Base-by-base conservation (phyloP, 2,113 vertebrate species). In the Carassius carassius region DNA sequence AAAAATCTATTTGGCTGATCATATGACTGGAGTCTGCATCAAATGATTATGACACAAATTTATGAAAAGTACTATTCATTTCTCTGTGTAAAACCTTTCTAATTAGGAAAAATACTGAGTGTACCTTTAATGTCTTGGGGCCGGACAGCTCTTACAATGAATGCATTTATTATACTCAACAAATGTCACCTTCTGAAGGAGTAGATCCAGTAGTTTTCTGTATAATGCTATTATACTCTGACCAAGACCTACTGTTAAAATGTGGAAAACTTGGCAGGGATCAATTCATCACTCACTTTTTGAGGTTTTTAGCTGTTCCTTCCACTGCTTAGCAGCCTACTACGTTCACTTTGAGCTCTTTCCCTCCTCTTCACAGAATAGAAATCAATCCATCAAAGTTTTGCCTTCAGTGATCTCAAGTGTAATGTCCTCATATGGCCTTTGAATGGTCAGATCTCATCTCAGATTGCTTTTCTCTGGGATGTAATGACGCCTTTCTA, bases 331-430 rank as follows among this genome's bases (percentile, higher is more conserved):
- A 77, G 47, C 65, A 60, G 8, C 49, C 21, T 4, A 41, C 12
- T 37, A 25, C 69, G 19, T 51, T 60, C 19, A 32, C 35, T 60
- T 63, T 29, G 25, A 51, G 56, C 69, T 81, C 37, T 62, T 72
- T 51, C 51, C 56, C 8, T 79, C 25, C 77, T 85, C 35, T 51
- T 85, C 32, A 35, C 69, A 54, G 79, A 56, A 62, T 54, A 75
- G 75, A 72, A 75, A 86, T 82, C 80, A 67, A 74, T 81, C 29
- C 21, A 35, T 13, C 25, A 10, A 85, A 63, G 56, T 44, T 72
- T 56, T 51, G 73, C 47, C 69, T 74, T 85, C 25, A 81, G 21
- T 32, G 5, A 62, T 75, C 84, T 81, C 25, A 58, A 44, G 70
- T 29, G 56, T 25, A 65, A 58, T 70, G 32, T 70, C 65, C 84